phyloP scores from a whole-genome alignment of 2,113 vertebrate genomes.

The Sprattus sprattus region DNA sequence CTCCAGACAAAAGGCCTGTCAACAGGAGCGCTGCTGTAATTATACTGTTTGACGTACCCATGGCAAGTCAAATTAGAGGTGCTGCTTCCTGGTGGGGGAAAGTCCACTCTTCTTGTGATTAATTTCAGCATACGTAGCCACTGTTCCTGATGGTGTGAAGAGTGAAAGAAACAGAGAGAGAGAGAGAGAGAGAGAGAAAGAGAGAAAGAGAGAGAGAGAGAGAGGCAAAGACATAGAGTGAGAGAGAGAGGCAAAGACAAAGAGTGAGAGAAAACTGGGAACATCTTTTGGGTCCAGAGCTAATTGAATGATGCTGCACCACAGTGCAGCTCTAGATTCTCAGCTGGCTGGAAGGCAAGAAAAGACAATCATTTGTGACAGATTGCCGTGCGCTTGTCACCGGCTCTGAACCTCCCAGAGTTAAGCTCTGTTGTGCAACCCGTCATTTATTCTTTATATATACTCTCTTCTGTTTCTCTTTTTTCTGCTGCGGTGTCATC shows the following conservation, averaged over 20 bases:
- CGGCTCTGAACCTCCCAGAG: not conserved
- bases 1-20: not conserved
- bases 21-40: not conserved
- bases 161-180: slow-evolving; percentile 11
- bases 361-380: slow-evolving; percentile 22
- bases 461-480: not conserved
- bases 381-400: not conserved
- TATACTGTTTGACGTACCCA: not conserved
- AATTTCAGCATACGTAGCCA: slow-evolving; percentile 7
- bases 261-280: not conserved
- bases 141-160: not conserved
- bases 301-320: slow-evolving; percentile 12
- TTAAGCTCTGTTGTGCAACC: not conserved
- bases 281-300: not conserved
- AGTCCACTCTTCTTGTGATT: slow-evolving; percentile 13
- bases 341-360: not conserved
- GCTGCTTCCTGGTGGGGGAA: slow-evolving; percentile 23
- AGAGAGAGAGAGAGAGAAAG: slow-evolving; percentile 5
- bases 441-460: not conserved
- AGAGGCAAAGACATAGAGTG: not conserved
- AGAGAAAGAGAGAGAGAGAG: not conserved
- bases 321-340: not conserved
- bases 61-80: slow-evolving; percentile 20
- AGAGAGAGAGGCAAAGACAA: not conserved
- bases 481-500: not conserved